Conservation (phyloP, 2,797 vertebrate genomes). For the Eupleurogrammus muticus region DNA sequence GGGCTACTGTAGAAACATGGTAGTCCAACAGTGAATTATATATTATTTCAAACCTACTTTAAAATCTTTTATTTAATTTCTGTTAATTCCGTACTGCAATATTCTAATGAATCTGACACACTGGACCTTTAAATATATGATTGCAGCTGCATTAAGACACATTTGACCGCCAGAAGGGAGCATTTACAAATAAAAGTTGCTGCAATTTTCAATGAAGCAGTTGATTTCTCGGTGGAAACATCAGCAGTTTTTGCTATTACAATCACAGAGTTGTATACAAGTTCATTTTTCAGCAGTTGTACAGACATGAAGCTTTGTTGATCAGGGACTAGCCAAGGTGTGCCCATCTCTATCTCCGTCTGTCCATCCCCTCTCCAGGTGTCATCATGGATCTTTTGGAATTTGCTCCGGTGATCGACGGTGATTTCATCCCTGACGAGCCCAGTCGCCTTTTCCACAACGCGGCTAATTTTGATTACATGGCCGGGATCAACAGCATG, state of each 20-base stretch:
- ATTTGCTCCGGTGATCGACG: slow-evolving; percentile 85
- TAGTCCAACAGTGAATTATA: too few species aligned
- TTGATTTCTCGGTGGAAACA: neutral
- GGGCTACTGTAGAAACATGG: too few species aligned
- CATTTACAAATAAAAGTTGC: neutral
- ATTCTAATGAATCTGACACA: too few species aligned
- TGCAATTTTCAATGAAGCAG: neutral
- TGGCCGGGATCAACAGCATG: slow-evolving; percentile 88
- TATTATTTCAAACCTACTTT: too few species aligned
- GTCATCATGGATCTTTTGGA: slow-evolving; percentile 82
- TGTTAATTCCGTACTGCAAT: too few species aligned
- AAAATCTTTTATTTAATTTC: too few species aligned
- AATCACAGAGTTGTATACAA: too few species aligned
- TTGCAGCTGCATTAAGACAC: neutral
- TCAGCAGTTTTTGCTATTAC: too few species aligned
- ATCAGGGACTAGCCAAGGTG: neutral
- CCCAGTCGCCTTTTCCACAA: slow-evolving; percentile 86
- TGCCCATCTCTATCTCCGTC: neutral
- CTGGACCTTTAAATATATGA: too few species aligned
- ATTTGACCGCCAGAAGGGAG: neutral
- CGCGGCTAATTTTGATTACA: slow-evolving; percentile 85
- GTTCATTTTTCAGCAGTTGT: too few species aligned
- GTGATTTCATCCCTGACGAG: slow-evolving; percentile 87
- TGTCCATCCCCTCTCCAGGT: slow-evolving; percentile 60
- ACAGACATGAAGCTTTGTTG: neutral